Evolutionary conservation across 2,113 vertebrate species (phyloP), one percentile per base, ranked within the genome.

Genomic region (Halcyon senegalensis): DNA sequence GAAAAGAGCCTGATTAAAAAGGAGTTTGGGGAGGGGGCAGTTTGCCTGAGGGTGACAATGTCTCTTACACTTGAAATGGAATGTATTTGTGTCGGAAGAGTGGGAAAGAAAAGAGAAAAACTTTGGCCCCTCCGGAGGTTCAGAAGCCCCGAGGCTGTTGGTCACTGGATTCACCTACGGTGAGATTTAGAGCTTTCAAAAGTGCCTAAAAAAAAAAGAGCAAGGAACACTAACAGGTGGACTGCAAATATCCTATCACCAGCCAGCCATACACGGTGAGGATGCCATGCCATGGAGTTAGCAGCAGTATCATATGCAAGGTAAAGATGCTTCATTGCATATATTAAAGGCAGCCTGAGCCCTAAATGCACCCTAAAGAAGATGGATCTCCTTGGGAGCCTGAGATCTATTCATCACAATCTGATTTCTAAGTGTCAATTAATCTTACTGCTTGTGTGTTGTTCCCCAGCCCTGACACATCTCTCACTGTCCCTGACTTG

Each of bases 271-370:
- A 94, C 7, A 3, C 78, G 3, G 62, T 8, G 20, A 83, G 92
- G 88, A 70, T 91, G 93, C 86, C 91, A 19, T 91, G 93, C 70
- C 90, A 84, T 19, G 90, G 93, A 76, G 90, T 93, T 95, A 90
- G 88, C 90, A 84, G 95, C 85, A 19, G 93, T 53, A 84, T 86
- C 80, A 46, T 33, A 87, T 81, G 91, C 87, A 83, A 95, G 93
- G 95, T 94, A 96, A 94, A 95, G 97, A 95, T 91, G 93, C 88
- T 94, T 96, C 95, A 90, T 86, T 87, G 95, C 94, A 96, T 96
- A 89, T 50, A 93, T 96, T 97, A 96, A 93, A 95, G 94, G 90
- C 95, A 93, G 89, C 75, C 94, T 18, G 64, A 89, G 94, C 94
- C 93, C 94, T 97, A 95, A 94, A 95, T 62, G 79, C 68, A 55